These are phyloP conservation scores for Corydoras maculifer DNA, from an alignment of 2,113 vertebrate species.

Conservation along the genomic window DNA sequence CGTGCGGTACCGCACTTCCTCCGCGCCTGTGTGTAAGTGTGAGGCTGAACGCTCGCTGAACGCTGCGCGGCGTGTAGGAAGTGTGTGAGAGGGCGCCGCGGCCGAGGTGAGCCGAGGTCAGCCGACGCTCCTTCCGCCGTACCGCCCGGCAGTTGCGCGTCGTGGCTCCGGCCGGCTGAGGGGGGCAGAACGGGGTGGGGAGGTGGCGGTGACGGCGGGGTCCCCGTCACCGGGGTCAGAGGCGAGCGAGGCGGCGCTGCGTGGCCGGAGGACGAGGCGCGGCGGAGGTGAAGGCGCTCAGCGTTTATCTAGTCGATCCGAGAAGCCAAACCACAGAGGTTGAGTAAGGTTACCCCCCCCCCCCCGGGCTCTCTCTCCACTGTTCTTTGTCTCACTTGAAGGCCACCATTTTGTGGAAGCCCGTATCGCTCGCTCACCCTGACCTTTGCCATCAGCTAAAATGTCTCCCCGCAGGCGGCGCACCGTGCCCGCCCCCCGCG, in stretches of 20 bases:
- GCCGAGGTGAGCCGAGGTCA: neutral
- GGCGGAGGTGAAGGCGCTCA: neutral
- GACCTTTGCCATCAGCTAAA: conserved; percentile 54
- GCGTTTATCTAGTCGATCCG: too few relatives aligned
- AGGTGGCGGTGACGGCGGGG: conserved; percentile 11
- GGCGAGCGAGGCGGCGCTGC: neutral
- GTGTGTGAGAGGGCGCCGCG: neutral
- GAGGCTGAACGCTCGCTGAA: neutral
- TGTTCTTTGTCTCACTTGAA: conserved; percentile 40
- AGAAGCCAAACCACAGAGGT: conserved; percentile 20
- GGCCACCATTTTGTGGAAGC: conserved; percentile 47
- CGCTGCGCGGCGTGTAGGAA: neutral
- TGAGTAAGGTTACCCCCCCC: conserved; percentile 19
- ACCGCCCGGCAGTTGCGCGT: conserved; percentile 3
- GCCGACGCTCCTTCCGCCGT: neutral
- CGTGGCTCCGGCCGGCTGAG: neutral
- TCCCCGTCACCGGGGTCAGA: conserved; percentile 15
- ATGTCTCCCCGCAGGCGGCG: conserved; percentile 60
- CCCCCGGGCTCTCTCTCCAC: conserved; percentile 13
- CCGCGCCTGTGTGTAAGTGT: neutral
- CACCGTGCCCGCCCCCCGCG: conserved; percentile 26
- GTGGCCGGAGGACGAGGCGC: neutral
- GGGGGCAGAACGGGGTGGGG: conserved; percentile 1
- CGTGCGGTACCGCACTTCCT: neutral
- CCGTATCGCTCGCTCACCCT: conserved; percentile 42